Percentiles rank a stretch among this genome's conserved stretches.
Conservation (phyloP, 64 coral and sea anemone genomes). For the Pocillopora verrucosa region DNA sequence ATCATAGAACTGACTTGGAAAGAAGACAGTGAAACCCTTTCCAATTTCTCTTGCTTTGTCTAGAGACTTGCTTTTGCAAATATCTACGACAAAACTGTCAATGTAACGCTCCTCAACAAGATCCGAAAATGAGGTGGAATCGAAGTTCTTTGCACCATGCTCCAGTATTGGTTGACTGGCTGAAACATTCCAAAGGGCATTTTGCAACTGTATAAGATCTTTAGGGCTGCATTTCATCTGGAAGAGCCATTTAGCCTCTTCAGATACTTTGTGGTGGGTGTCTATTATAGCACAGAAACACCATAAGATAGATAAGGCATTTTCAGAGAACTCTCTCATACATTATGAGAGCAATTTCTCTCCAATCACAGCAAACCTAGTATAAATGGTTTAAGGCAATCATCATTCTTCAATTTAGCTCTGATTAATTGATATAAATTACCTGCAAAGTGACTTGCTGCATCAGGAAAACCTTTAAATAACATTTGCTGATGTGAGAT, state of each 20-base stretch:
- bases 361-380: slow-evolving; percentile 68
- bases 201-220: not conserved
- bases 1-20: slow-evolving; percentile 44
- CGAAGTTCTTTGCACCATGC: slow-evolving; percentile 8
- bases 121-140: slow-evolving; percentile 48
- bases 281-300: not conserved
- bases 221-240: not conserved
- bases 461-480: not conserved
- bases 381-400: not conserved
- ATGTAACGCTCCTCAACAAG: slow-evolving; percentile 31
- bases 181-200: slow-evolving; percentile 30
- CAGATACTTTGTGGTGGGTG: not conserved
- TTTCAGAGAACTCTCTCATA: slow-evolving; percentile 24
- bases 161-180: not conserved
- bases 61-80: slow-evolving; percentile 28
- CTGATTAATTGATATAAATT: not conserved
- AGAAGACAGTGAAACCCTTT: slow-evolving; percentile 24
- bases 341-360: slow-evolving; percentile 49
- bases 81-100: slow-evolving; percentile 52
- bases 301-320: slow-evolving; percentile 2
- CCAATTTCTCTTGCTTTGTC: slow-evolving; percentile 2
- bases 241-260: slow-evolving; percentile 1
- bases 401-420: not conserved
- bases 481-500: not conserved
- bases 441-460: not conserved